Percentiles rank a stretch among this genome's conserved stretches.
Conservation (phyloP, 2,888 invertebrate species). For the Monopis laevigella region DNA sequence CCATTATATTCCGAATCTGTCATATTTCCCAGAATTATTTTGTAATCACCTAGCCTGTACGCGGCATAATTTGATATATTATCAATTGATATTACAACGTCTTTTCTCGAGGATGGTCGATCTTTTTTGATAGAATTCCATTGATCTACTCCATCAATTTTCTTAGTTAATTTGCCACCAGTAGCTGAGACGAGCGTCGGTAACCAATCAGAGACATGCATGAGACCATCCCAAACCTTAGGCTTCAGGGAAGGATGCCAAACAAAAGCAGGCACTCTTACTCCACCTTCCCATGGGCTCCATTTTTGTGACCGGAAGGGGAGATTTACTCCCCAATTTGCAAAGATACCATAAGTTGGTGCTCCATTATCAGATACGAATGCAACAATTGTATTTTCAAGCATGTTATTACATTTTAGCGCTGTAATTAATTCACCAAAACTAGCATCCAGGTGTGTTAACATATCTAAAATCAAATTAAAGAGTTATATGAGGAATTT, state of each 20-base stretch:
- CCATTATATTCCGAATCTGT: conserved; percentile 28
- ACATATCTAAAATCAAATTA: conserved; percentile 72
- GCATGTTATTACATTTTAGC: conserved; percentile 71
- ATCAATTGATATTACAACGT: conserved; percentile 19
- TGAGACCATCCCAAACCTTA: conserved; percentile 55
- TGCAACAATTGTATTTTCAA: conserved; percentile 83
- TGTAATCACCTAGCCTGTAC: conserved; percentile 33
- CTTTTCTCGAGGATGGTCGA: conserved; percentile 33
- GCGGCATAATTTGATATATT: conserved; percentile 38
- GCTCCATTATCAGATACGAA: conserved; percentile 93
- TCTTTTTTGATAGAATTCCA: conserved; percentile 48
- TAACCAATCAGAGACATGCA: conserved; percentile 85
- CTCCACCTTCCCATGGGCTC: conserved; percentile 85
- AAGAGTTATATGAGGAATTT: background rate
- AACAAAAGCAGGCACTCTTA: conserved; percentile 76
- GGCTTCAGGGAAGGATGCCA: conserved; percentile 62
- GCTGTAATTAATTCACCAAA: conserved; percentile 80
- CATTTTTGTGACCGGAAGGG: conserved; percentile 81
- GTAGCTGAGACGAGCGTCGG: conserved; percentile 71
- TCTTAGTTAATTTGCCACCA: conserved; percentile 29
- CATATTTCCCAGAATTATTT: conserved; percentile 31
- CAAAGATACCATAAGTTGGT: conserved; percentile 74
- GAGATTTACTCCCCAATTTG: conserved; percentile 81
- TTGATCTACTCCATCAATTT: conserved; percentile 43
- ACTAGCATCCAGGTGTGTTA: conserved; percentile 84